Conservation (phyloP, 2,888 invertebrate genomes). For the Lasioglossum lativentre region DNA sequence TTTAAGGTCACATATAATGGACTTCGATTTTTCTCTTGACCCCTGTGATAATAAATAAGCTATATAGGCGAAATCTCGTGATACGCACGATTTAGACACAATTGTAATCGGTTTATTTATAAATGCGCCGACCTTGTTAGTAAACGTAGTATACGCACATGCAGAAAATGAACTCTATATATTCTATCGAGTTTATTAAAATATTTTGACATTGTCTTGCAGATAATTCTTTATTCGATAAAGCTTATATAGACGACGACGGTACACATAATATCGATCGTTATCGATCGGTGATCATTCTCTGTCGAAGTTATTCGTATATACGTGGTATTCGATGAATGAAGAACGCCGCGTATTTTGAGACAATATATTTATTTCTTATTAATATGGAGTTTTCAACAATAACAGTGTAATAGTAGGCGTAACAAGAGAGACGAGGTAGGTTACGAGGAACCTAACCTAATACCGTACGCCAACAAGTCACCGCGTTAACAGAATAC, state of each 20-base stretch:
- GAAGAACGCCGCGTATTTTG: conserved; percentile 63
- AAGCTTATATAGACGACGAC: background rate
- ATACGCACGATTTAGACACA: background rate
- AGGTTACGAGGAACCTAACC: conserved; percentile 82
- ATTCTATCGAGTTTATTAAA: background rate
- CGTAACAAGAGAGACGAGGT: conserved; percentile 84
- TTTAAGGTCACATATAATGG: background rate
- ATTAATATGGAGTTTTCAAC: conserved; percentile 84
- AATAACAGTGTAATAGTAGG: conserved; percentile 84
- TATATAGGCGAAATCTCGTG: background rate
- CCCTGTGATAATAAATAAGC: background rate
- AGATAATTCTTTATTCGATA: background rate
- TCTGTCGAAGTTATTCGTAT: background rate
- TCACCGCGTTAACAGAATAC: conserved; percentile 68
- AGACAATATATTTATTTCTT: conserved; percentile 85
- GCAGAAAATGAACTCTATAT: background rate
- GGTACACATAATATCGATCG: background rate
- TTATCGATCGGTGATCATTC: background rate
- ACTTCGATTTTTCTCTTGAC: background rate
- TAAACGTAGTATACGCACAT: background rate
- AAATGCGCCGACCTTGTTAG: background rate
- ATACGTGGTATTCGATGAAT: background rate
- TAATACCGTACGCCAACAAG: conserved; percentile 83
- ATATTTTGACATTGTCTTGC: background rate
- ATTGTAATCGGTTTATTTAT: background rate